phyloP scores from a whole-genome alignment of 2,797 vertebrate genomes.

The Emys orbicularis region DNA sequence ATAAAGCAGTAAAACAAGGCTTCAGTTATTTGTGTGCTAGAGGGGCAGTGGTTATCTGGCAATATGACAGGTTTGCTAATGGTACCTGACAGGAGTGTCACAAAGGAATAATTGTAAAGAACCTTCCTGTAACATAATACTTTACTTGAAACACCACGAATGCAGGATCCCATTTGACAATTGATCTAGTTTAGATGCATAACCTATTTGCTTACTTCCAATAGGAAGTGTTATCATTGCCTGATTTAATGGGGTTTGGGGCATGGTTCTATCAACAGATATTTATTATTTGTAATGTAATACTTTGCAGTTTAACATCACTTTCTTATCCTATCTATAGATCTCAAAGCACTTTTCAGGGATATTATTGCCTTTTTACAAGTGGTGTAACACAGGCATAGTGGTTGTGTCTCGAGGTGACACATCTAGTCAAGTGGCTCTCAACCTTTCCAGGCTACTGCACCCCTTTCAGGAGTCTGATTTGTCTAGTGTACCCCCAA shows the following conservation, averaged over 20 bases:
- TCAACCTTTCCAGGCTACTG: too few relatives aligned
- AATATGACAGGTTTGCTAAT: slow-evolving; percentile 73
- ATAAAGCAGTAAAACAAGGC: slow-evolving; percentile 78
- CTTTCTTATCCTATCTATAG: not conserved
- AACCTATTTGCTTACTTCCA: not conserved
- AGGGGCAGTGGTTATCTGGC: slow-evolving; percentile 67
- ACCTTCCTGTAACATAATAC: slow-evolving; percentile 67
- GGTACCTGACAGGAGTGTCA: slow-evolving; percentile 71
- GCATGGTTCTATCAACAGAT: not conserved
- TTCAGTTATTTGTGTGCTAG: slow-evolving; percentile 79
- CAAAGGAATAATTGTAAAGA: slow-evolving; percentile 70
- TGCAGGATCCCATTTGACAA: not conserved
- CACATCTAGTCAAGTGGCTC: not conserved
- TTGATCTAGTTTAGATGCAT: not conserved
- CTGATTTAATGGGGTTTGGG: not conserved
- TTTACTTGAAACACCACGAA: not conserved
- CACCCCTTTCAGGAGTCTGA: too few relatives aligned
- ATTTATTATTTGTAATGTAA: not conserved
- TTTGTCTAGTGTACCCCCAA: too few relatives aligned
- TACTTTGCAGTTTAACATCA: not conserved
- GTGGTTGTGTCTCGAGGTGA: not conserved
- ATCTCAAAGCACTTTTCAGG: not conserved
- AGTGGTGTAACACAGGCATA: not conserved
- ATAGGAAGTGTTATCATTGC: not conserved
- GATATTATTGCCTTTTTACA: not conserved